Evolutionary conservation across 2,113 vertebrate species (phyloP), one percentile per base, ranked within the genome.

Genomic region (Motacilla tschutschensis): DNA sequence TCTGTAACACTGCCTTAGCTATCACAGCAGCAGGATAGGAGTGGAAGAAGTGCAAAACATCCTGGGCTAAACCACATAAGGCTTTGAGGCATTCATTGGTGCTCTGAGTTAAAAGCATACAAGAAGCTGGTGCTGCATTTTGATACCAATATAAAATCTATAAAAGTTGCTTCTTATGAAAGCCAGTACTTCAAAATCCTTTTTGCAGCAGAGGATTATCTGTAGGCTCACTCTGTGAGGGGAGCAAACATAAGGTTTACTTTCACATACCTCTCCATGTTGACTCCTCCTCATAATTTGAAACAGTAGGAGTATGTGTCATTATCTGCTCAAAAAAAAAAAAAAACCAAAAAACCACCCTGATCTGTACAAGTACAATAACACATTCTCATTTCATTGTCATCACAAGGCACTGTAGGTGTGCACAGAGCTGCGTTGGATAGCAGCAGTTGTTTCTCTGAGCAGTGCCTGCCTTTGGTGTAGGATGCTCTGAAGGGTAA

Each of bases 271-370:
- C 77, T 91, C 92, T 85, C n/a, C 67, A 6, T 33, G 46, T 71
- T 95, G 89, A 78, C 81, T 93, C 84, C 94, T 95, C 86, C 86
- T 94, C 77, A 50, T 66, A 89, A 93, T 90, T 93, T 79, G 92
- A 73, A 95, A 92, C 72, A 89, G 95, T 95, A 73, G 96, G 96
- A 94, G 94, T 91, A 79, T 24, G 85, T 94, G 95, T 93, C 95
- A 95, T 91, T 93, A 93, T 95, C 90, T 93, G 41, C 86, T 93
- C 79, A 48, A 36, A 59, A 81, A 79, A 55, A 75, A 43, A 41
- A 41, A 43, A 43, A 44, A 51, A n/a, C n/a, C n/a, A 31, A 8
- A 13, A 31, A 5, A 76, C 92, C 89, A 76, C 92, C 89, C 73
- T 17, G 70, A 87, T 93, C 94, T 57, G 57, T 69, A 82, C 82